phyloP scores from a whole-genome alignment of 1,140 invertebrate species.

The Neotoxoptera formosana region DNA sequence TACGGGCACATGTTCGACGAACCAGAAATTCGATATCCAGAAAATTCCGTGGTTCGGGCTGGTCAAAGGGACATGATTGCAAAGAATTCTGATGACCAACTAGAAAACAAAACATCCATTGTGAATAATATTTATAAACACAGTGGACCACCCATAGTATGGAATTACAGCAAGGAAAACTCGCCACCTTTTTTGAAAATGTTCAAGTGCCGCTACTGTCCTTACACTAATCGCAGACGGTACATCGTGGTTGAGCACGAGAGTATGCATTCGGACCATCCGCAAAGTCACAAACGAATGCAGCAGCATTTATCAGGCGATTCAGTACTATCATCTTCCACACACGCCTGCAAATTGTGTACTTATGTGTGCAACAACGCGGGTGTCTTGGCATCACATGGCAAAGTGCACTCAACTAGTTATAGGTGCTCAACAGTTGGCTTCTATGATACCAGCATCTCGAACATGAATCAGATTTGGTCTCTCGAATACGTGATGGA shows the following conservation, averaged over 20 bases:
- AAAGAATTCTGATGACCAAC: not conserved
- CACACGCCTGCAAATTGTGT: constrained; percentile 75
- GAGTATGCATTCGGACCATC: constrained; percentile 72
- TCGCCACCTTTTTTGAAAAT: constrained; percentile 73
- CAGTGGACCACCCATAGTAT: constrained; percentile 72
- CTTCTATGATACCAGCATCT: constrained; percentile 60
- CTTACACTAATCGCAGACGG: constrained; percentile 80
- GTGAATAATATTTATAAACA: constrained; percentile 55
- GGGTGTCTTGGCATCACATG: constrained; percentile 77
- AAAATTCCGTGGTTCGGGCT: not conserved
- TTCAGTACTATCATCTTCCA: constrained; percentile 61
- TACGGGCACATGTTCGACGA: constrained; percentile 24
- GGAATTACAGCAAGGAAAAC: constrained; percentile 74
- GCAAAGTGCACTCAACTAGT: constrained; percentile 78
- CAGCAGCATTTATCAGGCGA: constrained; percentile 59
- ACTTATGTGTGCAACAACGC: constrained; percentile 82
- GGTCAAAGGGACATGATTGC: not conserved
- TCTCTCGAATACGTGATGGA: constrained; percentile 65
- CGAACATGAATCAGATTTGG: constrained; percentile 73
- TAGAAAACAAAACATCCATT: not conserved
- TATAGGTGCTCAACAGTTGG: constrained; percentile 75
- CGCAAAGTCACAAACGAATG: not conserved
- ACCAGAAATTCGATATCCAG: constrained; percentile 13
- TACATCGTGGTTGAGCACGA: constrained; percentile 86
- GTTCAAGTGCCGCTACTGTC: constrained; percentile 85